A percentile compares a stretch with the other conserved stretches of the same genome.
phyloP scores from a whole-genome alignment of 2,797 vertebrate genomes.

The Lepilemur septentrionalis region DNA sequence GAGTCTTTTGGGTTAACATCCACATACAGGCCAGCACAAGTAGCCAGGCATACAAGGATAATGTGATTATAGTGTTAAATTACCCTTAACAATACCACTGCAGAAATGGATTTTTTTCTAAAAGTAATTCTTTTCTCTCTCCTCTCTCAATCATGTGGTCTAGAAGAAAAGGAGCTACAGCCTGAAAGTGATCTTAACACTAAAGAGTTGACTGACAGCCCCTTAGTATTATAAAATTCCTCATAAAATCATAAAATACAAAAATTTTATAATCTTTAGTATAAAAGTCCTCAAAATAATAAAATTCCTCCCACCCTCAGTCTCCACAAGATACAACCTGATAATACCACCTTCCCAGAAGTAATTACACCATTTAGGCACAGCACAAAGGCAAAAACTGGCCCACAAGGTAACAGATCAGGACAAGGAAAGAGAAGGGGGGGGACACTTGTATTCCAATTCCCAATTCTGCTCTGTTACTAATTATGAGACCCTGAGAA shows the following conservation, averaged over 20 bases:
- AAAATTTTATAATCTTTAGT: background rate
- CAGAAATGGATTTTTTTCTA: background rate
- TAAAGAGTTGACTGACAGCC: background rate
- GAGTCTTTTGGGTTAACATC: slow-evolving; percentile 54
- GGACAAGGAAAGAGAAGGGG: background rate
- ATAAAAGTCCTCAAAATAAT: background rate
- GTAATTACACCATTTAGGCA: background rate
- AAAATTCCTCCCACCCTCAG: background rate
- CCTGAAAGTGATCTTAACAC: background rate
- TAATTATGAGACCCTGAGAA: background rate
- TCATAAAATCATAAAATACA: background rate
- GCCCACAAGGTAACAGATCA: background rate
- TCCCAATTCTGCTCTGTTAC: background rate
- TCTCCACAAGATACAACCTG: slow-evolving; percentile 30
- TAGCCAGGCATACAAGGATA: background rate
- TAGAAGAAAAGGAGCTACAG: background rate
- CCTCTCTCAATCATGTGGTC: background rate
- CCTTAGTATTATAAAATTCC: background rate
- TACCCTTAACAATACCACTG: background rate
- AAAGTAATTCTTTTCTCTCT: background rate
- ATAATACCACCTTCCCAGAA: background rate
- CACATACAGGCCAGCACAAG: slow-evolving; percentile 44
- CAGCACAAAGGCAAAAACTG: background rate
- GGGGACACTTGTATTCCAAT: background rate
- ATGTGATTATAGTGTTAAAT: slow-evolving; percentile 7